These are phyloP conservation scores for Nyctibius grandis DNA, from an alignment of 2,797 vertebrate genomes.

Conservation along the genomic window DNA sequence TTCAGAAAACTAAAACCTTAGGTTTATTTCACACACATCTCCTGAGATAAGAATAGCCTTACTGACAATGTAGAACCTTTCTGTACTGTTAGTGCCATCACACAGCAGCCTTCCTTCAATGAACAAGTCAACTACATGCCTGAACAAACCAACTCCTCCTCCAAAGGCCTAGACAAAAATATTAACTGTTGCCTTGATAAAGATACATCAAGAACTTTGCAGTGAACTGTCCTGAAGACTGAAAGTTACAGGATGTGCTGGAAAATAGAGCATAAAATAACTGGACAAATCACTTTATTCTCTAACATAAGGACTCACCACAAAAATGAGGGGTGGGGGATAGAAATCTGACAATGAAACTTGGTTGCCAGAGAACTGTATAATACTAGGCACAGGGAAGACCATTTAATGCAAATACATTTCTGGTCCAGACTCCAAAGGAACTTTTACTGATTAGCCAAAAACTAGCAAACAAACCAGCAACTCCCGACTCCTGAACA, in stretches of 20 bases:
- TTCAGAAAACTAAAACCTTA: background rate
- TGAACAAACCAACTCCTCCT: background rate
- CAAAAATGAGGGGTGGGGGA: background rate
- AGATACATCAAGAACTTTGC: background rate
- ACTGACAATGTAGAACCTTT: background rate
- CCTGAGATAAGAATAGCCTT: background rate
- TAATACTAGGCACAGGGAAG: background rate
- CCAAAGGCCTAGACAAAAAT: background rate
- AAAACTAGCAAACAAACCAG: fast-evolving
- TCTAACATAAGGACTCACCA: background rate
- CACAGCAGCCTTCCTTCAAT: background rate
- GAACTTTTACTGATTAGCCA: background rate
- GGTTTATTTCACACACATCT: background rate
- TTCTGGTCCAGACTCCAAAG: background rate
- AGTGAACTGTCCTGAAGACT: background rate
- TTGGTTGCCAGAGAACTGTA: background rate
- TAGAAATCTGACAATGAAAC: background rate
- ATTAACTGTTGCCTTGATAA: background rate
- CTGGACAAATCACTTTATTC: background rate
- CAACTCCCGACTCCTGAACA: background rate
- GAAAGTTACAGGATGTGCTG: background rate
- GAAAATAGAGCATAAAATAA: background rate
- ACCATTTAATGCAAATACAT: background rate
- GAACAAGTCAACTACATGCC: background rate
- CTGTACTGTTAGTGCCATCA: background rate